These are phyloP conservation scores for Ophioninae sp. DNA, from an alignment of 2,888 invertebrate genomes.

Conservation along the genomic window DNA sequence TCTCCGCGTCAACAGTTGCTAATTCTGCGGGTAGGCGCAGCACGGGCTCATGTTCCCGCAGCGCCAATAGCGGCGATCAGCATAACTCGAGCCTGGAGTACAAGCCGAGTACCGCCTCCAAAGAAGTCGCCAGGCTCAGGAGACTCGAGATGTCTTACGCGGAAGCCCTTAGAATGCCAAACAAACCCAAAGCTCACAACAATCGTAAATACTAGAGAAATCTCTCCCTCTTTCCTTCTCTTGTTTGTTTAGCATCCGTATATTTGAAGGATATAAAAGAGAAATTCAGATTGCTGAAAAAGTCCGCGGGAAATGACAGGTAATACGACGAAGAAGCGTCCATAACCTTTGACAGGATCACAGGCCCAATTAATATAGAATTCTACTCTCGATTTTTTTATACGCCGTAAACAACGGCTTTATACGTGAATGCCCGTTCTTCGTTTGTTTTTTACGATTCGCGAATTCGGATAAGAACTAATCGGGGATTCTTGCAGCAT, in stretches of 20 bases:
- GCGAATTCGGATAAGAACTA: no score
- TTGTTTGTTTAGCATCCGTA: constrained; percentile 7
- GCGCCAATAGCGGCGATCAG: constrained; percentile 77
- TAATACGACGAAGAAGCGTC: no score
- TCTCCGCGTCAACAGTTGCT: no score
- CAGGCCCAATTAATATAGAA: no score
- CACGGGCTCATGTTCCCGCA: constrained; percentile 58
- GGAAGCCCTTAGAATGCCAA: constrained; percentile 89
- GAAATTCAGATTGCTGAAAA: background rate
- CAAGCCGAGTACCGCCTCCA: constrained; percentile 89
- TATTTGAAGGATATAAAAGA: background rate
- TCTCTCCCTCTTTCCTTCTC: background rate
- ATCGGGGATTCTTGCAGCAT: no score
- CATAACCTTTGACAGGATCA: no score
- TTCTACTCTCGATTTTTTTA: no score
- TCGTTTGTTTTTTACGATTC: no score
- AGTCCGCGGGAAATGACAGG: no score
- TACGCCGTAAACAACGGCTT: no score
- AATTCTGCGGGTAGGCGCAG: constrained; percentile 57
- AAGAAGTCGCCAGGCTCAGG: constrained; percentile 91
- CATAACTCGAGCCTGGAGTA: constrained; percentile 76
- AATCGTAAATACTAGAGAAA: constrained; percentile 63
- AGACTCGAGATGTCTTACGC: constrained; percentile 93
- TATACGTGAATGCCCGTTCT: no score
- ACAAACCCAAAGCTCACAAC: constrained; percentile 81